Evolutionary conservation across 1,140 invertebrate species (phyloP), one percentile per base, ranked within the genome.

Genomic region (Acromyrmex charruanus): DNA sequence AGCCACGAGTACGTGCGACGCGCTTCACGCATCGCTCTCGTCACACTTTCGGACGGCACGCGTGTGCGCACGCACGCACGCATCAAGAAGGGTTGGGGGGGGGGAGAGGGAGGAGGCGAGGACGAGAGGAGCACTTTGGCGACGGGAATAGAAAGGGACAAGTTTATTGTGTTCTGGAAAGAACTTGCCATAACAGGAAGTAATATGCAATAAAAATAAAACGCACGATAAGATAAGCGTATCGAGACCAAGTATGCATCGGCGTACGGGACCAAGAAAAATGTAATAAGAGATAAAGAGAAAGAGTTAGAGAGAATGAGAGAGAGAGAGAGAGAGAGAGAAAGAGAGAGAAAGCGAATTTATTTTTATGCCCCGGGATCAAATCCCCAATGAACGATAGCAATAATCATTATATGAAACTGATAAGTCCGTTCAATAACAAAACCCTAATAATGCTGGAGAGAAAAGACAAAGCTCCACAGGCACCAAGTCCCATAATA

Each of bases 31-130:
- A 44, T 28, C 59, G 53, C 39, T 44, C 59, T 18, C 80, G 61
- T 72, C 82, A 66, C 87, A 80, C 71, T 85, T 86, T 86, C 88
- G 80, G 25, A 74, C 10, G 39, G 44, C 39, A 82, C 44, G 71
- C 55, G 28, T 65, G 39, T 59, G 39, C 55, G 39, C 35, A 39
- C 16, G 59, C 63, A 35, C 6, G 35, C 3, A 31, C 28, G 16
- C 63, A 39, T n/a, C n/a, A n/a, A 25, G 39, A 21, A 10, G 25
- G 39, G 0, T 9, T 25, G 25, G 25, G 25, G 10, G 39, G 39
- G 39, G 2, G 39, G 7, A 21, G 35, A 12, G 9, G 25, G 66
- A 2, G 28, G 2, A 2, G 39, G 39, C 9, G 39, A 44, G 35
- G 35, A 6, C 66, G 66, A 49, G 66, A 69, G 39, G 21, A 49